A percentile compares a stretch with the other conserved stretches of the same genome.
These are phyloP conservation scores for Sebastes schlegelii DNA, from an alignment of 2,113 vertebrate genomes.

Conservation along the genomic window DNA sequence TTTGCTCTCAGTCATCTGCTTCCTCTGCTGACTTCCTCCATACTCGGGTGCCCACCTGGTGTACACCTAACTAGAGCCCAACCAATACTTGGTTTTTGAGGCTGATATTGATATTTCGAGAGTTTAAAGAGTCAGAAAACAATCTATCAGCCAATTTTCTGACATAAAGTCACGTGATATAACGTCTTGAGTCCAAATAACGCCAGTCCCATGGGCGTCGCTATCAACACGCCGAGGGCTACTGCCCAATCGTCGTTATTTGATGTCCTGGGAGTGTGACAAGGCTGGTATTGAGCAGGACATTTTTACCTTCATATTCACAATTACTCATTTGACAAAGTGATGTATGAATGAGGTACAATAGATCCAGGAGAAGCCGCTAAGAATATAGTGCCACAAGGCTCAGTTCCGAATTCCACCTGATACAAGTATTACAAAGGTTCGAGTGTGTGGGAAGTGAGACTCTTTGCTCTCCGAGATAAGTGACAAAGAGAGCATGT, in stretches of 20 bases:
- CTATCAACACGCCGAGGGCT: too few relatives aligned
- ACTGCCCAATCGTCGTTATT: too few relatives aligned
- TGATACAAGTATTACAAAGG: neutral
- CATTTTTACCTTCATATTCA: neutral
- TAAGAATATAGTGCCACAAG: neutral
- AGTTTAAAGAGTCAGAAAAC: too few relatives aligned
- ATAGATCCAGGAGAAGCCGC: neutral
- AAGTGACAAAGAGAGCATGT: neutral
- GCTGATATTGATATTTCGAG: neutral
- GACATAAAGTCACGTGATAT: too few relatives aligned
- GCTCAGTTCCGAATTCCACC: neutral
- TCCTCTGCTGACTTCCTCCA: neutral
- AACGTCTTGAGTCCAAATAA: too few relatives aligned
- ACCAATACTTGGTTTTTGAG: neutral
- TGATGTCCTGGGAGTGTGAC: neutral
- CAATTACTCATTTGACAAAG: neutral
- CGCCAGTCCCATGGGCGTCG: too few relatives aligned
- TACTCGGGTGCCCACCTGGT: neutral
- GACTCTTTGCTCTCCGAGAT: neutral
- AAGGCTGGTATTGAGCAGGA: too few relatives aligned
- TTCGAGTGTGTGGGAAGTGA: neutral
- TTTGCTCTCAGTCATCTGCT: neutral
- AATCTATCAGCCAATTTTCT: too few relatives aligned
- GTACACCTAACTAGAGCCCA: neutral
- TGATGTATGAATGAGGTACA: neutral